Evolutionary conservation across 2,888 invertebrate species (phyloP), one percentile per base, ranked within the genome.

Genomic region (Trypoxylon attenuatum): DNA sequence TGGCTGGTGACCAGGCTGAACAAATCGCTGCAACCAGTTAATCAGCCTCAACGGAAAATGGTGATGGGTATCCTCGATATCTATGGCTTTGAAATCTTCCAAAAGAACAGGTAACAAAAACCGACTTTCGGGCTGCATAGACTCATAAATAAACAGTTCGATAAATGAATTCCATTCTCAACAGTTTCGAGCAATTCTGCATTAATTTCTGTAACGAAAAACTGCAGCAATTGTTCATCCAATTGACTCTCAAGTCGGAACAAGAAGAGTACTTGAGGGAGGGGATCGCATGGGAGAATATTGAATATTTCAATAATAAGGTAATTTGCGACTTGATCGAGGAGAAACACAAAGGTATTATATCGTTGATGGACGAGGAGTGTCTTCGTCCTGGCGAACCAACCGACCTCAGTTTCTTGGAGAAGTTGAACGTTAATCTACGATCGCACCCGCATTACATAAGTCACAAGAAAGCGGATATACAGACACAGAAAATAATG

Each of bases 171-270:
- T 38, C 2, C 49, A n/a, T 52, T 29, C 83, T 64, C 86, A n/a
- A 61, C 82, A 94, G 94, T 82, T 94, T 94, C 86, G 94, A 94
- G 86, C 97, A 97, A 87, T 94, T 97, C 86, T 97, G 97, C 88
- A 97, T 97, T 69, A 97, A 97, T 88, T 97, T 94, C 89, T 97
- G 97, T 87, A 97, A 97, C 85, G 97, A 97, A 88, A 97, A 97
- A 87, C 90, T 97, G 64, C 97, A 97, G 85, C 97, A 97, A 87
- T 88, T 97, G 64, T 97, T 97, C 87, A 97, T 97, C 82, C 94
- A 96, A 86, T 88, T 97, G 81, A 97, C 97, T 0, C 87, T 97
- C 38, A 95, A 94, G 83, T 95, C 95, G 10, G 97, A 97, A 85
- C 97, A 97, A 86, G 96, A 97, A 81, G 97, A 97, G 85, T 97